A percentile compares a stretch with the other conserved stretches of the same genome.
These are phyloP conservation scores for Bombus picipes DNA, from an alignment of 1,140 invertebrate species.

Conservation along the genomic window DNA sequence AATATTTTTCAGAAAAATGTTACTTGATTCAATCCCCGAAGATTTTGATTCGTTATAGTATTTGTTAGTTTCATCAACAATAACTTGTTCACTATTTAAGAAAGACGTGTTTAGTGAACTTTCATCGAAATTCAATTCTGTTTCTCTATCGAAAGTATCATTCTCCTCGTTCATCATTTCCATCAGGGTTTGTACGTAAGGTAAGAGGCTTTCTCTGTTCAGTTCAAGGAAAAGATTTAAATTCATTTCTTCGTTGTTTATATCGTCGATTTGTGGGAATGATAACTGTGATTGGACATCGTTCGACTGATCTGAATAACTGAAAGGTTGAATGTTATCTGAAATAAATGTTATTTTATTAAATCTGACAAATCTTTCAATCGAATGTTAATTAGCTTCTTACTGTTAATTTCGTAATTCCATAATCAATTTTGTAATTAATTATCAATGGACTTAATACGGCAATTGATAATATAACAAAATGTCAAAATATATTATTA, in stretches of 20 bases:
- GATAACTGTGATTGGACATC: neutral
- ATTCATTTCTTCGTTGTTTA: neutral
- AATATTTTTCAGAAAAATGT: neutral
- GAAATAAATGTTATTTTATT: neutral
- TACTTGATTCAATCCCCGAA: neutral
- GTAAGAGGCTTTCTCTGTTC: neutral
- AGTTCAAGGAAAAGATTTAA: neutral
- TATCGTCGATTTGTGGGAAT: neutral
- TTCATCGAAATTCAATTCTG: neutral
- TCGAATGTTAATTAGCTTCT: too few species aligned
- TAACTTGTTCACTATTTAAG: neutral
- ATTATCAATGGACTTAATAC: neutral
- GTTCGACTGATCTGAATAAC: neutral
- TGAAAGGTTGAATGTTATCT: neutral
- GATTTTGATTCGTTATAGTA: neutral
- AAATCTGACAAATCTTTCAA: neutral
- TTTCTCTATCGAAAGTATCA: too few species aligned
- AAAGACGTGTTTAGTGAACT: neutral
- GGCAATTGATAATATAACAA: accelerated
- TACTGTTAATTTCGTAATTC: neutral
- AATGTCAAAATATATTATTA: too few species aligned
- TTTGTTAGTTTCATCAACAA: too few species aligned
- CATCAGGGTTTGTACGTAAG: constrained; percentile 15
- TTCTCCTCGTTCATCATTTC: neutral
- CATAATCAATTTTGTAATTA: neutral